Percentiles rank a stretch among this genome's conserved stretches.
Conservation (phyloP, 35 echinoderm and acorn worm genomes). For the Anneissia japonica region DNA sequence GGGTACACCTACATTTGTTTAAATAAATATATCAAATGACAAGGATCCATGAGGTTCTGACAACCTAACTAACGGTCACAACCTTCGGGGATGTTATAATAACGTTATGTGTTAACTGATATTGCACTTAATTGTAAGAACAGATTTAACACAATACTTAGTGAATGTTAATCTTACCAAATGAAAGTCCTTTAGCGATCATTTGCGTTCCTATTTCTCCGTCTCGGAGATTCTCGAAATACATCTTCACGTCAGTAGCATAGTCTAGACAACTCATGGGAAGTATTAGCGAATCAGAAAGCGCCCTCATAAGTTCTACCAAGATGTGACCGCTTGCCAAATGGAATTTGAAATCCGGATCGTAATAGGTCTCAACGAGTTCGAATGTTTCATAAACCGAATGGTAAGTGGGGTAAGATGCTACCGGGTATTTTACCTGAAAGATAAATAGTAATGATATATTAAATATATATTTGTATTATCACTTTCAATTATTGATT, state of each 20-base stretch:
- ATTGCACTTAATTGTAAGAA: no score
- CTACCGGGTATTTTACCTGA: conserved; percentile 36
- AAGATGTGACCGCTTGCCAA: conserved; percentile 42
- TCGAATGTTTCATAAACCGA: conserved; percentile 84
- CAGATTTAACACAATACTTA: no score
- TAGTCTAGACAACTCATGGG: conserved; percentile 52
- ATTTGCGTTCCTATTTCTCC: conserved; percentile 44
- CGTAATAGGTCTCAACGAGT: conserved; percentile 56
- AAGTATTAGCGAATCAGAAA: conserved; percentile 51
- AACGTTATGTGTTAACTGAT: no score
- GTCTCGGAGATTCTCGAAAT: conserved; percentile 31
- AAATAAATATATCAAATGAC: no score
- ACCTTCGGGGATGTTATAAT: no score
- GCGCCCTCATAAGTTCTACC: conserved; percentile 44
- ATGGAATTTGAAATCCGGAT: conserved; percentile 56
- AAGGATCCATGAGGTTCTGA: no score
- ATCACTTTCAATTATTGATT: no score
- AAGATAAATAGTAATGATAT: neutral
- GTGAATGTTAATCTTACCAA: conserved; percentile 44
- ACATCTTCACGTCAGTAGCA: conserved; percentile 39
- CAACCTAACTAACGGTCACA: no score
- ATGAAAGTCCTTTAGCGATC: conserved; percentile 27
- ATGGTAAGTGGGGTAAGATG: conserved; percentile 78
- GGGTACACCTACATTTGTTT: no score
- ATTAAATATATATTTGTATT: no score